Base-by-base conservation (phyloP, 2,797 vertebrate species). In the Poeciliopsis paucimaculata region DNA sequence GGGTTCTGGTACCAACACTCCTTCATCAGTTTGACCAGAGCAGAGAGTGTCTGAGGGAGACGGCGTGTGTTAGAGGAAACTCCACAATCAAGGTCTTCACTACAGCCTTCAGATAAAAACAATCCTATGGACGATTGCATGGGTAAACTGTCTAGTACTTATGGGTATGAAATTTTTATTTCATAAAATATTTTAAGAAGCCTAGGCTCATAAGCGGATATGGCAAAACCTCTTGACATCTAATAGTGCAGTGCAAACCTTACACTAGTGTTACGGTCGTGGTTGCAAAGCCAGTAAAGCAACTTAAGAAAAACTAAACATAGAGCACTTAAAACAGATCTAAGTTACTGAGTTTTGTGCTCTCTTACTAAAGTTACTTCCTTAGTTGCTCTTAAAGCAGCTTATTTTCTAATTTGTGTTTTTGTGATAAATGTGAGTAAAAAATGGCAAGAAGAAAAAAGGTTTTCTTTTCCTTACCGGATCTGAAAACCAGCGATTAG, bases 1-100 rank as follows among this genome's bases (percentile, higher is more conserved):
- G 96, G 96, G 91, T 97, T 96, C 92, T 97, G 96, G 93, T 96
- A 97, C 96, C 96, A 97, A 71, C 96, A 97, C 91, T 97, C 96
- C 87, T 96, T 96, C 96, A 97, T 97, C 86, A 97, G 94, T 81
- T 96, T 96, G 72, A 96, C 96, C 80, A 96, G 88, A 64, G 96
- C 96, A 2, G 95, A 96, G 81, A 97, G 92, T 2, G 94, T 96
- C 96, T 96, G 87, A 23, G 84, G 66, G 15, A 79, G n/a, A 62
- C 26, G 23, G 78, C 6, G 4, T 23, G 74, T 23, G 47, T 39
- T 47, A 78, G 28, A 68, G 39, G 57, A 76, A 73, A 72, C 23
- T 20, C 13, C 7, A 34, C n/a, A 0, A 75, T 71, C 70, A 49
- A 26, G 36, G 49, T 73, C 43, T 71, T 76, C 73, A 49, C 39